Percentiles rank a stretch among this genome's conserved stretches.
phyloP scores from a whole-genome alignment of 2,888 invertebrate genomes.

The Dryocosmus kuriphilus region DNA sequence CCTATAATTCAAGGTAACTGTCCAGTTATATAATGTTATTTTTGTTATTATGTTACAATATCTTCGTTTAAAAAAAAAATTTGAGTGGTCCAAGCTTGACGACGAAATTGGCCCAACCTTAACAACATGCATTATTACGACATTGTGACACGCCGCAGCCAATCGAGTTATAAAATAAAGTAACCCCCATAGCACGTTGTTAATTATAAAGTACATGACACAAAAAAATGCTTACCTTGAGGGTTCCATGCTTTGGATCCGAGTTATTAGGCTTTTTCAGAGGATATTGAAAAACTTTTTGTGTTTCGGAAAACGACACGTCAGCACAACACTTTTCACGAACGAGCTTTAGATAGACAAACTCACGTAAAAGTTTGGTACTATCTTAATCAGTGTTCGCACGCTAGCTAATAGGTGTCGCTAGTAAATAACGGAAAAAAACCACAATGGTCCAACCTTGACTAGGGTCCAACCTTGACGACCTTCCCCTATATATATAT shows the following conservation, averaged over 20 bases:
- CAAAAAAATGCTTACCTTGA: not conserved
- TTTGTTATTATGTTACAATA: too few relatives aligned
- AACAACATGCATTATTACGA: not conserved
- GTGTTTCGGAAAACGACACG: too few relatives aligned
- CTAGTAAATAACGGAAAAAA: too few relatives aligned
- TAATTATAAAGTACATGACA: slow-evolving; percentile 3
- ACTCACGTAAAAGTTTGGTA: too few relatives aligned
- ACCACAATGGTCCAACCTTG: too few relatives aligned
- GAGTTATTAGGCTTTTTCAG: not conserved
- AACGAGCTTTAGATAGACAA: too few relatives aligned
- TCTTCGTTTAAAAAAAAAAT: not conserved
- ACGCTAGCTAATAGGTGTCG: too few relatives aligned
- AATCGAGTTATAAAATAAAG: not conserved
- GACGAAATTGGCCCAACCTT: slow-evolving; percentile 22
- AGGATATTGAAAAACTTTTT: too few relatives aligned
- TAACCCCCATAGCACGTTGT: not conserved
- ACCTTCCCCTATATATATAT: too few relatives aligned
- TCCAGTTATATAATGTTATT: not conserved
- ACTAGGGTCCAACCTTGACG: too few relatives aligned
- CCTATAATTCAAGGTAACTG: not conserved
- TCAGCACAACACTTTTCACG: too few relatives aligned
- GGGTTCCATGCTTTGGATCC: not conserved
- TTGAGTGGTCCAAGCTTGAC: not conserved
- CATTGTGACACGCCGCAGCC: slow-evolving; percentile 1
- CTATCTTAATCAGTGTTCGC: too few relatives aligned